Evolutionary conservation across 92 coral and sea anemone species (phyloP).

Genomic region (Parazoanthus swiftii): DNA sequence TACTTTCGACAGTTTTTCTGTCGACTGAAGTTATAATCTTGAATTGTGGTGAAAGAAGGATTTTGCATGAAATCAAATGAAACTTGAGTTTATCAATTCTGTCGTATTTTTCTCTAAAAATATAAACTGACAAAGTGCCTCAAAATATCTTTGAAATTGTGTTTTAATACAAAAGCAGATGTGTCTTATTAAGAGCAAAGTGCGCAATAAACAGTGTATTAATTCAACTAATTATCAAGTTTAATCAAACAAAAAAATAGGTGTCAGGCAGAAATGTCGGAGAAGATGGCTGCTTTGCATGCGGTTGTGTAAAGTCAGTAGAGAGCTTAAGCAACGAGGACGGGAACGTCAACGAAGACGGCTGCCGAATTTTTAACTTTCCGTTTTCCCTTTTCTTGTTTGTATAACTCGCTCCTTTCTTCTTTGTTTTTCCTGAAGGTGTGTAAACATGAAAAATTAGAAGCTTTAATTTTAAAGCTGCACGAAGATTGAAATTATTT

Average conservation of each 20-base stretch:
- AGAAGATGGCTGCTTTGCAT: too few species aligned
- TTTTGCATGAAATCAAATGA: too few species aligned
- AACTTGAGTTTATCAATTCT: background rate
- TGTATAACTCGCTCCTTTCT: too few species aligned
- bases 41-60: background rate
- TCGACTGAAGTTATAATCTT: background rate
- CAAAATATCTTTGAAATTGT: background rate
- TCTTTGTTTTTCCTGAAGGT: too few species aligned
- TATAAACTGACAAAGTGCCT: background rate
- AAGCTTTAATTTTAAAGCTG: too few species aligned
- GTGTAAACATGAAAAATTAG: too few species aligned
- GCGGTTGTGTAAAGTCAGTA: too few species aligned
- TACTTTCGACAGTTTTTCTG: background rate
- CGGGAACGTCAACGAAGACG: too few species aligned
- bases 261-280: background rate
- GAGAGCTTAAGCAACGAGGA: too few species aligned
- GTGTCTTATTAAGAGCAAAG: background rate
- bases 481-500: too few species aligned
- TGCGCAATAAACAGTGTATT: background rate
- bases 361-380: too few species aligned
- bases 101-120: background rate
- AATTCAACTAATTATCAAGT: background rate
- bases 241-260: background rate
- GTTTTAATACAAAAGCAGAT: background rate
- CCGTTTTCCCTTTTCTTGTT: too few species aligned